phyloP scores from a whole-genome alignment of 37 sponge, comb jelly and placozoan species.

The Ephydatia muelleri region DNA sequence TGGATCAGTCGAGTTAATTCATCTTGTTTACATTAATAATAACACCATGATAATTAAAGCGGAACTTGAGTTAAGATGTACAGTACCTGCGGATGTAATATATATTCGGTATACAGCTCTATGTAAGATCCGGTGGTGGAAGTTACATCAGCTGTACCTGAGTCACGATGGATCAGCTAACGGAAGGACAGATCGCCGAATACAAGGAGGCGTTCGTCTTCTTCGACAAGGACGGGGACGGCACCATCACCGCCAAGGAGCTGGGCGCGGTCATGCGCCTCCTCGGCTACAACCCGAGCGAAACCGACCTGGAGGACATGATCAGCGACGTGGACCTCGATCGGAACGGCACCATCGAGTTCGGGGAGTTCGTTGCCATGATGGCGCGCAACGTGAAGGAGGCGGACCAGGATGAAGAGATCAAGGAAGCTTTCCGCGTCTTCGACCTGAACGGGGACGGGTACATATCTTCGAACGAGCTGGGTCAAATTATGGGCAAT shows the following conservation, averaged over 20 bases:
- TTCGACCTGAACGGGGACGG: background rate
- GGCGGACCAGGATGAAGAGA: background rate
- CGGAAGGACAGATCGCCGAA: slow-evolving; percentile 3
- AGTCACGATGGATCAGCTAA: slow-evolving; percentile 6
- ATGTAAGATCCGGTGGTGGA: no score
- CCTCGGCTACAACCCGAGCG: background rate
- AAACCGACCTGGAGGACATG: background rate
- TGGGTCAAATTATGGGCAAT: background rate
- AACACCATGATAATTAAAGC: no score
- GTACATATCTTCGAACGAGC: background rate
- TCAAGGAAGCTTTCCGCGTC: background rate
- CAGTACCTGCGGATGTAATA: no score
- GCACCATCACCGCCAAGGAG: background rate
- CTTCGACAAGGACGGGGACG: slow-evolving; percentile 5
- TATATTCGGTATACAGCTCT: no score
- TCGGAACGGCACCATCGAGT: background rate
- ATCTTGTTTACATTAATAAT: no score
- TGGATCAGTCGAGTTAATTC: no score
- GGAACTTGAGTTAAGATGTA: no score
- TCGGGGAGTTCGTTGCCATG: background rate
- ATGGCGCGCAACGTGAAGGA: background rate
- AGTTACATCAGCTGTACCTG: no score
- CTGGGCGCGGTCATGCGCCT: background rate
- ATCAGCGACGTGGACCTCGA: background rate
- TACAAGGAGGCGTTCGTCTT: background rate